Evolutionary conservation across 2,797 vertebrate genomes (phyloP).

Genomic region (Labroides dimidiatus): DNA sequence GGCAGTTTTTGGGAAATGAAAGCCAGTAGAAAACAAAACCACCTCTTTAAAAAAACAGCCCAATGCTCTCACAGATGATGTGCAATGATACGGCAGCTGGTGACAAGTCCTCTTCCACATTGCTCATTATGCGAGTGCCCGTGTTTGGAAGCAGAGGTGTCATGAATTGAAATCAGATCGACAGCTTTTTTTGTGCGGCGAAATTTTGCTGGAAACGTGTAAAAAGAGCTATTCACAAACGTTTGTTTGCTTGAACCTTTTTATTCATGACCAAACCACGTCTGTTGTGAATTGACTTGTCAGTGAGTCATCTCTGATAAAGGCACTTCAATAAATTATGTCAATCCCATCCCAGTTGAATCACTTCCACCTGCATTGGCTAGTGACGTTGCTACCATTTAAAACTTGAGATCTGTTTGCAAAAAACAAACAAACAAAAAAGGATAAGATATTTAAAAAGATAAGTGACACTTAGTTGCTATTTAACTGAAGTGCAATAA

Average conservation of each 20-base stretch:
- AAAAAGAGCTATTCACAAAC: constrained; percentile 26
- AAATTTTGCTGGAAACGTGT: neutral
- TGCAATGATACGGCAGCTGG: constrained; percentile 14
- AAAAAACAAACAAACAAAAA: too few relatives aligned
- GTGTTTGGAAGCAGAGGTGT: constrained; percentile 29
- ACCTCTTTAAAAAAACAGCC: neutral
- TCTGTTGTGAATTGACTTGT: constrained; percentile 42
- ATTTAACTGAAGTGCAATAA: neutral
- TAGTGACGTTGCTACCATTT: neutral
- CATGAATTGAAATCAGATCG: constrained; percentile 27
- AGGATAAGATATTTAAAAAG: neutral
- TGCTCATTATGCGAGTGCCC: neutral
- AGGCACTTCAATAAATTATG: constrained; percentile 17
- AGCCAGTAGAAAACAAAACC: neutral
- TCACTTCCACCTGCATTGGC: constrained; percentile 33
- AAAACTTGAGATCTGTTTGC: neutral
- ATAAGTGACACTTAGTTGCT: neutral
- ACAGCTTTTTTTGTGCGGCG: constrained; percentile 15
- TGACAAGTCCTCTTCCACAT: constrained; percentile 22
- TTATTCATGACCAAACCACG: constrained; percentile 33
- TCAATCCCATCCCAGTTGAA: constrained; percentile 33
- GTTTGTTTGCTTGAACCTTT: constrained; percentile 22
- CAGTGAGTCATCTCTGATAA: constrained; percentile 50
- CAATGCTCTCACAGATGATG: neutral
- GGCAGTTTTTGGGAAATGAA: constrained; percentile 11